A percentile compares a stretch with the other conserved stretches of the same genome.
These are phyloP conservation scores for Neotragus moschatus DNA, from an alignment of 2,113 vertebrate genomes.

Conservation along the genomic window DNA sequence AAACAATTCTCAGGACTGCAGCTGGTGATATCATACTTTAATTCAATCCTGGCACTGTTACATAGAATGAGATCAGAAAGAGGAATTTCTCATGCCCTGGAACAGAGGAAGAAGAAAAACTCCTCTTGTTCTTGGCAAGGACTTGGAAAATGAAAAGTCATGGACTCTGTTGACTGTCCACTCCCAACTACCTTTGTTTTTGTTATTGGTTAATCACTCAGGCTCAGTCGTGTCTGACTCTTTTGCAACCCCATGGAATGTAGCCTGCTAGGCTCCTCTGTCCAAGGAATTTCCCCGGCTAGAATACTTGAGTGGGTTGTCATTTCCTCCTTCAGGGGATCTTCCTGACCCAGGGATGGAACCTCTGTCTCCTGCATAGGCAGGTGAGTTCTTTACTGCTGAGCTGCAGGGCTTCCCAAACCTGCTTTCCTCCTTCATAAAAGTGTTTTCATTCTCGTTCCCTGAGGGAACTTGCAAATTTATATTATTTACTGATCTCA, in stretches of 20 bases:
- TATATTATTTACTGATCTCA: not conserved
- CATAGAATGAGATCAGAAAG: not conserved
- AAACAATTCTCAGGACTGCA: not conserved
- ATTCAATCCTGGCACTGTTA: not conserved
- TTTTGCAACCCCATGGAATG: not conserved
- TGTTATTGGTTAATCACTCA: not conserved
- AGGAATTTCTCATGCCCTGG: not conserved
- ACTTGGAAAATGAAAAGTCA: not conserved
- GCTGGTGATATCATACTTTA: not conserved
- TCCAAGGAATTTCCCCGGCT: not conserved
- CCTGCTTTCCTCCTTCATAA: not conserved
- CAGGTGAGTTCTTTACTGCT: not conserved
- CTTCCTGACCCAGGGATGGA: not conserved
- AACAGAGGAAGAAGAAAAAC: not conserved
- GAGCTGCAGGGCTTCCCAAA: accelerated
- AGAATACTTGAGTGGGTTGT: not conserved
- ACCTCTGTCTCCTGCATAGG: not conserved
- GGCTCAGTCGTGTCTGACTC: not conserved
- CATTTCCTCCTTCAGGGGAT: not conserved
- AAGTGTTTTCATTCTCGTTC: not conserved
- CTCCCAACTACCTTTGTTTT: not conserved
- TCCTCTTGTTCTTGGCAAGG: not conserved
- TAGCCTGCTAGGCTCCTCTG: not conserved
- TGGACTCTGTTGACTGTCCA: not conserved
- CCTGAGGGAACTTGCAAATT: not conserved